phyloP scores from a whole-genome alignment of 2,113 vertebrate species.

The Syrmaticus mikado region DNA sequence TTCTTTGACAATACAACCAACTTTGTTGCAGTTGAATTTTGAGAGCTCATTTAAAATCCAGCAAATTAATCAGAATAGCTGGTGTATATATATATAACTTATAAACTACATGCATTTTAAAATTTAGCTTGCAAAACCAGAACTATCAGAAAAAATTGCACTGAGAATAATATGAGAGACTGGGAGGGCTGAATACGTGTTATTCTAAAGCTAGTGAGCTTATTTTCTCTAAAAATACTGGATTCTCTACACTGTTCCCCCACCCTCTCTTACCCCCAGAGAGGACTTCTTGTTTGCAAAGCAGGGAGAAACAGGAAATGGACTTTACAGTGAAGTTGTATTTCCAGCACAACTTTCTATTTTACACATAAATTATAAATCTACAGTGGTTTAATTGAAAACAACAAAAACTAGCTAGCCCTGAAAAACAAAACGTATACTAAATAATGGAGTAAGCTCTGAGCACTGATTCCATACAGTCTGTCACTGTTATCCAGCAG shows the following conservation, averaged over 20 bases:
- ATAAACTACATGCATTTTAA: neutral
- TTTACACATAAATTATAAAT: neutral
- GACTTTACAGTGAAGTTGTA: neutral
- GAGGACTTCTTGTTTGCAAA: neutral
- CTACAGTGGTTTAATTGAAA: slow-evolving; percentile 13
- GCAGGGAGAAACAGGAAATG: neutral
- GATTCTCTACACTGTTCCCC: neutral
- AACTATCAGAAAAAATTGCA: neutral
- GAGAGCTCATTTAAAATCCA: neutral
- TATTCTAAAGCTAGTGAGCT: neutral
- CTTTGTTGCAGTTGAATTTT: neutral
- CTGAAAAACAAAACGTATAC: neutral
- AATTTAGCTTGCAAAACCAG: neutral
- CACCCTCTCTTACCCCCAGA: too few relatives aligned
- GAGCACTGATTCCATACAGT: neutral
- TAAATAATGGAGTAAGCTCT: slow-evolving; percentile 11
- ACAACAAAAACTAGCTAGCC: neutral
- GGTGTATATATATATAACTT: neutral
- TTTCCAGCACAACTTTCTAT: neutral
- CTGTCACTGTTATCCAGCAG: neutral
- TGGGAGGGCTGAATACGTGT: neutral
- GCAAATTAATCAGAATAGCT: neutral
- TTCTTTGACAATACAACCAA: neutral
- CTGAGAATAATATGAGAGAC: neutral
- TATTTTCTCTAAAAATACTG: neutral